These are phyloP conservation scores for Antheraea yamamai DNA, from an alignment of 2,888 invertebrate species.

Conservation along the genomic window DNA sequence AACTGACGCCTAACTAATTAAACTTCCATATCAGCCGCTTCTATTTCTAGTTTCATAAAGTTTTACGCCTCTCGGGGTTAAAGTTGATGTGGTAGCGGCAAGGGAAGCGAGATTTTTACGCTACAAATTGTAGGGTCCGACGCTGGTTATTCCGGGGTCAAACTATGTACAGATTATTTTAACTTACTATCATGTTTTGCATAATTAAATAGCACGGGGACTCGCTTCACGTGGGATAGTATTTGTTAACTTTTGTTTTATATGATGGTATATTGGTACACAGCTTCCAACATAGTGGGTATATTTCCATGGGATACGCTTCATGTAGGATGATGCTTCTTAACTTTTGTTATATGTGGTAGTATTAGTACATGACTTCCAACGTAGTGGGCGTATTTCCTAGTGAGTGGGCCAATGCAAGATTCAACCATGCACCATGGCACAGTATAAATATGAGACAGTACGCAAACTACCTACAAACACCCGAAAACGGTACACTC, in stretches of 20 bases:
- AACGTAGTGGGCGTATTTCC: no score
- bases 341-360: background rate
- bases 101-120: background rate
- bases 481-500: no score
- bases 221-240: background rate
- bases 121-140: background rate
- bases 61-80: background rate
- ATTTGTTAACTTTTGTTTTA: background rate
- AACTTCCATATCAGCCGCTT: background rate
- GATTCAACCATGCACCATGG: no score
- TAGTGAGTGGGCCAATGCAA: no score
- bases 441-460: no score
- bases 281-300: no score
- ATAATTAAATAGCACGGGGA: background rate
- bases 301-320: background rate
- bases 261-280: background rate
- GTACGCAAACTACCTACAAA: no score
- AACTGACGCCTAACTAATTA: background rate
- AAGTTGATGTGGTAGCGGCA: background rate
- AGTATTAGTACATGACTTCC: background rate
- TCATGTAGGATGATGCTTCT: background rate
- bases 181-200: background rate
- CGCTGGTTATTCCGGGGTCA: background rate
- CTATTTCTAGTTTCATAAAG: constrained; percentile 1
- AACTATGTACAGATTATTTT: background rate